phyloP scores from a whole-genome alignment of 1,140 invertebrate genomes.

The Drosophila seguyi region DNA sequence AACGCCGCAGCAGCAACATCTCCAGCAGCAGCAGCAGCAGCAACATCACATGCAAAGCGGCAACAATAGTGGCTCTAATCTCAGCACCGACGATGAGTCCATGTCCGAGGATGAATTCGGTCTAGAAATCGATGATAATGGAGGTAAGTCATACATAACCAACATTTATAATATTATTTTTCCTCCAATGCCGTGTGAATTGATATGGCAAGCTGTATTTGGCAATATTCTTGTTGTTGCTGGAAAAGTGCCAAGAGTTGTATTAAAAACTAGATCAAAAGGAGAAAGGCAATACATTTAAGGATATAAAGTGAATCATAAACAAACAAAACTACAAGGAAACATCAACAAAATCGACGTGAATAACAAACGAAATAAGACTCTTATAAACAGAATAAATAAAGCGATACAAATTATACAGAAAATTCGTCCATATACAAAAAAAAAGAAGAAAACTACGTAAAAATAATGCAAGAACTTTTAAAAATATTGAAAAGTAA shows the following conservation, averaged over 20 bases:
- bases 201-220: slow-evolving; percentile 5
- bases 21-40: slow-evolving; percentile 27
- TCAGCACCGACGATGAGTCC: slow-evolving; percentile 75
- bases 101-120: slow-evolving; percentile 77
- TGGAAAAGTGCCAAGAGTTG: not conserved
- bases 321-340: not conserved
- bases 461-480: not conserved
- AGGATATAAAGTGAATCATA: slow-evolving; percentile 1
- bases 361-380: not conserved
- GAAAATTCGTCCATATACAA: too few relatives aligned
- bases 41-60: slow-evolving; percentile 53
- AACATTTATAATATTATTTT: not conserved
- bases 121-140: slow-evolving; percentile 71
- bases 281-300: not conserved
- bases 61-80: slow-evolving; percentile 66
- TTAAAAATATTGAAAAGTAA: not conserved
- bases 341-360: not conserved
- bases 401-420: not conserved
- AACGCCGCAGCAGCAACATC: slow-evolving; percentile 21
- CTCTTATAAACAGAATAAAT: not conserved
- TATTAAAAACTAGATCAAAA: not conserved
- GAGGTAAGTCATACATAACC: slow-evolving; percentile 49
- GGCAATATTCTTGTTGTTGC: slow-evolving; percentile 60
- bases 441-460: too few relatives aligned
- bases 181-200: not conserved